Evolutionary conservation across 2,888 invertebrate genomes (phyloP).

Genomic region (Coelinius sp.): DNA sequence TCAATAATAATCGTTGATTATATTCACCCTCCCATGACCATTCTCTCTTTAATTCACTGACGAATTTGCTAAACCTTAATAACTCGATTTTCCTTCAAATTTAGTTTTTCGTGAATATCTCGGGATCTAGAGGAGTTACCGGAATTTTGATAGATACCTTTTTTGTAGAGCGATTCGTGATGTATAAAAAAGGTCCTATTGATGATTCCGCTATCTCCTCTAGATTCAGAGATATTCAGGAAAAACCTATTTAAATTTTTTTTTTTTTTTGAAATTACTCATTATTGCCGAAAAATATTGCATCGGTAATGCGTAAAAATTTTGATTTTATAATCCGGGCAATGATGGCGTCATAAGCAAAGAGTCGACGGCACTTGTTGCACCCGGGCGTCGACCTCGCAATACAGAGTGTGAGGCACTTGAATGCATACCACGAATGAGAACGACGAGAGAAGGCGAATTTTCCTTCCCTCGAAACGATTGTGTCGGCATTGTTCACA

Average conservation of each 20-base stretch:
- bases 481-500: slow-evolving; percentile 25
- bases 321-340: slow-evolving; percentile 29
- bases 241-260: neutral
- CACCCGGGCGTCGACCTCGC: slow-evolving; percentile 57
- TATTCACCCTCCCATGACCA: no score
- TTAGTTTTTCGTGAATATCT: neutral
- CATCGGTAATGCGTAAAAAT: neutral
- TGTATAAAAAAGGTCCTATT: no score
- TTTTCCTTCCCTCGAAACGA: slow-evolving; percentile 26
- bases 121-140: neutral
- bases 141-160: neutral
- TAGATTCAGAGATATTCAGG: neutral
- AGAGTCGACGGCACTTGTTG: slow-evolving; percentile 52
- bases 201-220: neutral
- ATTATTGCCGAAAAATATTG: neutral
- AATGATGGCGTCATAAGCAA: slow-evolving; percentile 44
- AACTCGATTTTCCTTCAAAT: neutral
- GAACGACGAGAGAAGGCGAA: slow-evolving; percentile 17
- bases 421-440: slow-evolving; percentile 22
- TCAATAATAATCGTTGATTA: no score
- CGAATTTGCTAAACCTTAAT: no score
- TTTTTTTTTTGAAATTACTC: neutral
- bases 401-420: slow-evolving; percentile 42
- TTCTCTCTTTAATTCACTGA: no score
- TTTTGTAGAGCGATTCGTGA: slow-evolving; percentile 3